A percentile compares a stretch with the other conserved stretches of the same genome.
Conservation (phyloP, 2,888 invertebrate species). For the Galeopsomyia nigrocyanea region DNA sequence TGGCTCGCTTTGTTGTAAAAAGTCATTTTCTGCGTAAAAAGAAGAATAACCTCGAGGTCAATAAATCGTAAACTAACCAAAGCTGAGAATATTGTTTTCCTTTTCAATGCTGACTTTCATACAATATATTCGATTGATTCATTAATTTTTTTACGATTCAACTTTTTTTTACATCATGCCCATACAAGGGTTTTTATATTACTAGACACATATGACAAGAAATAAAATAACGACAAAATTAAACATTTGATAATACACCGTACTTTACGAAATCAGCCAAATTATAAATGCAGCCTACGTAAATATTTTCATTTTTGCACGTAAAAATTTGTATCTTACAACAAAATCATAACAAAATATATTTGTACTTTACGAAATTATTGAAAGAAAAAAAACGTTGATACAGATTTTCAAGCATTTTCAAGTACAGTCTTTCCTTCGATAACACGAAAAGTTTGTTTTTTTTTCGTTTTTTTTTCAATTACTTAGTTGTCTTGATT, state of each 20-base stretch:
- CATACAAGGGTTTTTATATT: constrained; percentile 61
- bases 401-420: constrained; percentile 21
- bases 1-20: constrained; percentile 74
- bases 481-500: background rate
- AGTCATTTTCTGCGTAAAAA: constrained; percentile 71
- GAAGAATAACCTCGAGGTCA: constrained; percentile 10
- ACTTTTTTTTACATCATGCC: constrained; percentile 64
- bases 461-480: constrained; percentile 6
- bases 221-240: constrained; percentile 65
- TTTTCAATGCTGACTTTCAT: constrained; percentile 23
- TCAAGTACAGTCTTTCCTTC: constrained; percentile 39
- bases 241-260: constrained; percentile 62
- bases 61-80: background rate
- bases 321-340: constrained; percentile 2
- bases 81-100: background rate
- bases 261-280: constrained; percentile 58
- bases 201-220: constrained; percentile 63
- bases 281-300: constrained; percentile 49
- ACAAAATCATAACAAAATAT: constrained; percentile 17
- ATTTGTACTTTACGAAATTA: background rate
- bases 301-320: constrained; percentile 18
- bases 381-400: background rate
- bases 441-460: constrained; percentile 31
- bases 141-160: constrained; percentile 4
- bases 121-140: constrained; percentile 5